A percentile compares a stretch with the other conserved stretches of the same genome.
These are phyloP conservation scores for Eurytoma adleriae DNA, from an alignment of 2,888 invertebrate genomes.

Conservation along the genomic window DNA sequence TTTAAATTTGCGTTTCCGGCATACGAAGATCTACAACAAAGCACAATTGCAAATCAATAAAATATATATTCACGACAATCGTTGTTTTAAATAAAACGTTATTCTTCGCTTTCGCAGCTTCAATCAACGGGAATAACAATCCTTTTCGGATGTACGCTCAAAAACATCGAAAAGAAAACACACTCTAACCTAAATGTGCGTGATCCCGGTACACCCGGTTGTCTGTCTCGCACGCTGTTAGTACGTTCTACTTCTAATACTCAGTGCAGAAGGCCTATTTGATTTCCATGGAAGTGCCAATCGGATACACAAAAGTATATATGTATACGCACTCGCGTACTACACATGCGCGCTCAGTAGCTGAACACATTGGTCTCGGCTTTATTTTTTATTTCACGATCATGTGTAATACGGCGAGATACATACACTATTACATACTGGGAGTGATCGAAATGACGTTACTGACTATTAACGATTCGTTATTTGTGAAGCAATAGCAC, in stretches of 20 bases:
- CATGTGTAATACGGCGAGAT: conserved; percentile 15
- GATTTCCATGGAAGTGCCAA: background rate
- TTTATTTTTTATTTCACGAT: conserved; percentile 5
- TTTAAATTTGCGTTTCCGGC: conserved; percentile 38
- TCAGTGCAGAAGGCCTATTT: too few relatives aligned
- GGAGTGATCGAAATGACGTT: background rate
- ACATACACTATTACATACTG: background rate
- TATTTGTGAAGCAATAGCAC: too few relatives aligned
- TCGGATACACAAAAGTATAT: too few relatives aligned
- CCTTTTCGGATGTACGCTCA: background rate
- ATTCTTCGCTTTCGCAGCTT: background rate
- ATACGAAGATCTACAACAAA: background rate
- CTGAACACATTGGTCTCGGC: too few relatives aligned
- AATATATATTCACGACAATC: background rate
- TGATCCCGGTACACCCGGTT: background rate
- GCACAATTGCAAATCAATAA: background rate
- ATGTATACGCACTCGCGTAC: too few relatives aligned
- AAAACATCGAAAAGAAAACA: conserved; percentile 6
- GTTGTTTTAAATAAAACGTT: background rate
- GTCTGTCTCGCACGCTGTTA: too few relatives aligned
- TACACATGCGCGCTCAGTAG: too few relatives aligned
- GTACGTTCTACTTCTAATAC: too few relatives aligned
- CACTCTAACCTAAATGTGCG: conserved; percentile 12
- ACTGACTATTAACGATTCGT: too few relatives aligned
- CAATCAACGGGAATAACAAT: background rate